Percentiles rank a stretch among this genome's conserved stretches.
phyloP scores from a whole-genome alignment of 1,140 invertebrate species.

The Steinernema feltiae region DNA sequence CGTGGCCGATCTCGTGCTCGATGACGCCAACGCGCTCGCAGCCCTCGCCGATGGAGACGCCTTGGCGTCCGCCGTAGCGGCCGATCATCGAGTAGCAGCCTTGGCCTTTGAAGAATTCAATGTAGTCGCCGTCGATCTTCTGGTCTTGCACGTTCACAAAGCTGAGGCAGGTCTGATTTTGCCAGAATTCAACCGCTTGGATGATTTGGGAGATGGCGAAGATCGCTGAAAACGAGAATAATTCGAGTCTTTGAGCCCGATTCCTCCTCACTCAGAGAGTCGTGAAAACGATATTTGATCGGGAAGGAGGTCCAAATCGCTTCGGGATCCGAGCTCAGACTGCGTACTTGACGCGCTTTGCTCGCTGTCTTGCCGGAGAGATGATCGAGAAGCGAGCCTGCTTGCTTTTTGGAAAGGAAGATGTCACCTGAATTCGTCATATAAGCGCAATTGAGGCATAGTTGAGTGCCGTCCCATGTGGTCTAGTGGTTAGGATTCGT shows the following conservation, averaged over 20 bases:
- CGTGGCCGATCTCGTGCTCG: conserved; percentile 62
- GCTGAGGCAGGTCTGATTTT: conserved; percentile 48
- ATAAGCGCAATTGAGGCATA: not conserved
- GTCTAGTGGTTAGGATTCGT: conserved; percentile 74
- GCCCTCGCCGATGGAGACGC: conserved; percentile 52
- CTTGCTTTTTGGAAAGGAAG: conserved; percentile 45
- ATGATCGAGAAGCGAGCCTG: conserved; percentile 40
- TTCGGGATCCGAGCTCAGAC: conserved; percentile 44
- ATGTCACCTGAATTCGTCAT: conserved; percentile 49
- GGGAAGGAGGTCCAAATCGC: conserved; percentile 45
- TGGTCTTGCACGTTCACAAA: conserved; percentile 49
- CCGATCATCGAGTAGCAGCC: conserved; percentile 58
- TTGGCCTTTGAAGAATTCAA: conserved; percentile 57
- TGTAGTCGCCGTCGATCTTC: conserved; percentile 42
- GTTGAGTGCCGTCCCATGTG: no score
- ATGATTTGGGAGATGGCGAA: conserved; percentile 52
- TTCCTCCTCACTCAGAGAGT: conserved; percentile 37
- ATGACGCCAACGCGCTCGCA: conserved; percentile 53
- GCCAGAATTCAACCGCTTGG: conserved; percentile 49
- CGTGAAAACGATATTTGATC: conserved; percentile 53
- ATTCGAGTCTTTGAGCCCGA: not conserved
- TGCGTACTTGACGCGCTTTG: conserved; percentile 29
- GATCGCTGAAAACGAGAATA: conserved; percentile 34
- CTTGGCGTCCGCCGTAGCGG: conserved; percentile 52
- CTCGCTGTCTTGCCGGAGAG: conserved; percentile 24